A percentile compares a stretch with the other conserved stretches of the same genome.
Conservation (phyloP, 2,888 invertebrate species). For the Hypena proboscidalis region DNA sequence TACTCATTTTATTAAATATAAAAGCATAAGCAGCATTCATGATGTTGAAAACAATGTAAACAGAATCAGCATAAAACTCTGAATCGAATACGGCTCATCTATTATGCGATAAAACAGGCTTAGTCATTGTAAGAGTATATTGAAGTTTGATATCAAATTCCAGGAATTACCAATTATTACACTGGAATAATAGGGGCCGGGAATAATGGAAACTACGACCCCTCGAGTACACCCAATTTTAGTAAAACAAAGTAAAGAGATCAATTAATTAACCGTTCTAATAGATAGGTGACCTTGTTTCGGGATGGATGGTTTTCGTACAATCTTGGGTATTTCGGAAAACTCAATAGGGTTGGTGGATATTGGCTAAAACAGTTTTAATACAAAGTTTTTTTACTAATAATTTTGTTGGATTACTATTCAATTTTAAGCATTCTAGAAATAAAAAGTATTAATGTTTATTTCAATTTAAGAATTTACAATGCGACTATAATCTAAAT, state of each 20-base stretch:
- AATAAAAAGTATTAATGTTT: no score
- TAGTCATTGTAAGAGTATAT: slow-evolving; percentile 8
- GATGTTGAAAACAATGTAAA: neutral
- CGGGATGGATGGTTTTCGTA: slow-evolving; percentile 17
- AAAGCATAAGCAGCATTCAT: neutral
- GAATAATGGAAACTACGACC: slow-evolving; percentile 24
- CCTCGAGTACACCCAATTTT: slow-evolving; percentile 21
- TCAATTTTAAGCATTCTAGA: no score
- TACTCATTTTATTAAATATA: neutral
- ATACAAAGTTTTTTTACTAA: no score
- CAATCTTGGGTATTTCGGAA: no score
- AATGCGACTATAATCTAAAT: no score
- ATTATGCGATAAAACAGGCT: neutral
- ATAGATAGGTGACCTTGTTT: slow-evolving; percentile 20
- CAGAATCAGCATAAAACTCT: slow-evolving; percentile 1
- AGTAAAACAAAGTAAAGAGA: slow-evolving; percentile 32
- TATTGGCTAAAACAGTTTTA: no score
- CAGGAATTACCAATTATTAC: slow-evolving; percentile 23
- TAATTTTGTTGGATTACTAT: no score
- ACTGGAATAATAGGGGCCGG: slow-evolving; percentile 15
- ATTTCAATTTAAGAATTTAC: no score
- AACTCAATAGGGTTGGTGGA: no score
- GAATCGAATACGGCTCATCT: neutral
- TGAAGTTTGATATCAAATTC: slow-evolving; percentile 9
- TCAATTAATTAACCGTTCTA: slow-evolving; percentile 35